Conservation (phyloP, 2,113 vertebrate species). For the Pygathrix nemaeus region DNA sequence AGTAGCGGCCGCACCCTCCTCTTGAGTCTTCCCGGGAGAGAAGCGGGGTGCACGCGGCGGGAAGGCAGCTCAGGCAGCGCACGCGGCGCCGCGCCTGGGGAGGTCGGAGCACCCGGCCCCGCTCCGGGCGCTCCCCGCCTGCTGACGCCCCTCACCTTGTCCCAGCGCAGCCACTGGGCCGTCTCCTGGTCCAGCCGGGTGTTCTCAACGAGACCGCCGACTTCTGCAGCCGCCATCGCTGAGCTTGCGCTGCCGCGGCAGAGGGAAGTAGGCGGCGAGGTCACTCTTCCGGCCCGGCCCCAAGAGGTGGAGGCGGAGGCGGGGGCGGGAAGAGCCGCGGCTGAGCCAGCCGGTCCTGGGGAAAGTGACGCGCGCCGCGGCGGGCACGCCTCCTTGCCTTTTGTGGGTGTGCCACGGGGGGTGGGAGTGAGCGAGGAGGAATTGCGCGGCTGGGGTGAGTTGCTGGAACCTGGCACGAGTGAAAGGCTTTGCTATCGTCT, state of each 20-base stretch:
- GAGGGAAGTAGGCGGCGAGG: rapidly evolving
- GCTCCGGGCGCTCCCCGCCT: neutral
- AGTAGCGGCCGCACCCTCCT: neutral
- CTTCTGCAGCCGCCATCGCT: neutral
- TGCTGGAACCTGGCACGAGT: rapidly evolving
- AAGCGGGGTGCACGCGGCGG: too few species aligned
- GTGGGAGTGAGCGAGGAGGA: rapidly evolving
- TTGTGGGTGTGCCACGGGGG: neutral
- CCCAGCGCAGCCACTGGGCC: slow-evolving; percentile 89
- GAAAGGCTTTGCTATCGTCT: rapidly evolving
- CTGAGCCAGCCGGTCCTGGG: rapidly evolving
- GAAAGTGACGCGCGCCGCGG: rapidly evolving
- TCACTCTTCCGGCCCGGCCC: neutral
- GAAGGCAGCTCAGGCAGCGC: neutral
- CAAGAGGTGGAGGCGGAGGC: neutral
- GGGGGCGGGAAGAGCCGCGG: rapidly evolving
- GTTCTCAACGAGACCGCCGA: slow-evolving; percentile 73
- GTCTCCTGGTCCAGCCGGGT: slow-evolving; percentile 82
- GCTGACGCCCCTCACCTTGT: slow-evolving; percentile 85
- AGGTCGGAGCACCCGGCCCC: rapidly evolving
- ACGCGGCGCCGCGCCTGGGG: neutral
- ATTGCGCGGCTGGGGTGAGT: rapidly evolving
- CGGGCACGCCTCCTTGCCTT: neutral
- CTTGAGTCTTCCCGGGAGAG: rapidly evolving
- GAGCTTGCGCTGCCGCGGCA: rapidly evolving